Evolutionary conservation across 1,140 invertebrate species (phyloP).

Genomic region (Lepidurus apus): DNA sequence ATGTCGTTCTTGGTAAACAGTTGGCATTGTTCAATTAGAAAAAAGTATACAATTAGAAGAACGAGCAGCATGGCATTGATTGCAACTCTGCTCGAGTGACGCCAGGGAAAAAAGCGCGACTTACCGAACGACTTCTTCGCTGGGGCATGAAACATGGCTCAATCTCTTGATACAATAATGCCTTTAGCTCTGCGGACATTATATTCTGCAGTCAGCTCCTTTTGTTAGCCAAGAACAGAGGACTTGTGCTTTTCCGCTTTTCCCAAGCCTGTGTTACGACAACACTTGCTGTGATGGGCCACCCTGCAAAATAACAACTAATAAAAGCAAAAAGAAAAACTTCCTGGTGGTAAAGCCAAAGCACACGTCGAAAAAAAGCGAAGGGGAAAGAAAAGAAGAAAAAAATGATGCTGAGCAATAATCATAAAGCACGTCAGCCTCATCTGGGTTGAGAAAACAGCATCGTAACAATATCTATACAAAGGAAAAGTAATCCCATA

Average conservation of each 20-base stretch:
- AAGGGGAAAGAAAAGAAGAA: neutral
- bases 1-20: neutral
- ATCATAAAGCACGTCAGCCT: constrained; percentile 17
- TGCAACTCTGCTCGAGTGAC: neutral
- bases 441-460: constrained; percentile 21
- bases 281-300: neutral
- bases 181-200: neutral
- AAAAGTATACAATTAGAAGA: neutral
- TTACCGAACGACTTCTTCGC: neutral
- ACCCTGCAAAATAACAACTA: neutral
- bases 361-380: neutral
- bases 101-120: neutral
- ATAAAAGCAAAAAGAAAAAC: no score
- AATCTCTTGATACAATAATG: neutral
- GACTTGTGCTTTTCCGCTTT: neutral
- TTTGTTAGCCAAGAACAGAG: neutral
- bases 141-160: neutral
- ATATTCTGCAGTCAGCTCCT: neutral
- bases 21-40: neutral
- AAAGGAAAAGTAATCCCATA: constrained; percentile 15
- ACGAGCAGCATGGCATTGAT: neutral
- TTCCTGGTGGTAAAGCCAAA: neutral
- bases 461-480: constrained; percentile 15
- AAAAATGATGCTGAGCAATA: neutral
- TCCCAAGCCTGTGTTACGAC: neutral